phyloP scores from a whole-genome alignment of 2,797 vertebrate genomes.

The Gambelia wislizenii region DNA sequence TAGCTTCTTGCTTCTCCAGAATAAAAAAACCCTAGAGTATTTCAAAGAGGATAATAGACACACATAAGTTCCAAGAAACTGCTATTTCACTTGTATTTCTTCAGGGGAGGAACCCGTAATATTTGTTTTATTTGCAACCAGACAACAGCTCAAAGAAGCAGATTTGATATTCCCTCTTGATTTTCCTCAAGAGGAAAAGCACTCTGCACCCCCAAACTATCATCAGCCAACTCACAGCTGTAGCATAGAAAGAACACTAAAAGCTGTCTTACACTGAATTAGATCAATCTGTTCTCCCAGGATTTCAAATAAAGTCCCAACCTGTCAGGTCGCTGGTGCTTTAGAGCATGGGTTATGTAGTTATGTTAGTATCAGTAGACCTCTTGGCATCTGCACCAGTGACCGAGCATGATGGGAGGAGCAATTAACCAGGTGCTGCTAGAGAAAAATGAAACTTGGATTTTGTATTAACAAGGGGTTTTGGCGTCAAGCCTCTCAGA shows the following conservation, averaged over 20 bases:
- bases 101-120: background rate
- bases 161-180: background rate
- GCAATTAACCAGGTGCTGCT: too few species aligned
- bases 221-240: background rate
- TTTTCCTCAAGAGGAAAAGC: too few species aligned
- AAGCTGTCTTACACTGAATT: background rate
- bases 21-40: constrained; percentile 18
- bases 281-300: background rate
- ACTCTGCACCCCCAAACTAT: too few species aligned
- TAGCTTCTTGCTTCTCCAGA: background rate
- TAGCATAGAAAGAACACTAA: background rate
- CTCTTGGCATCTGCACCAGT: too few species aligned
- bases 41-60: background rate
- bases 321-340: too few species aligned
- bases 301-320: background rate
- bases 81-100: background rate
- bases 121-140: background rate
- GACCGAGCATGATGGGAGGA: too few species aligned
- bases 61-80: background rate
- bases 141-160: background rate
- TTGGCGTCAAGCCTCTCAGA: too few species aligned
- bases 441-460: too few species aligned
- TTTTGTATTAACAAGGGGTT: too few species aligned
- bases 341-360: too few species aligned
- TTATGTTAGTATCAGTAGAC: too few species aligned